These are phyloP conservation scores for Drosophila gunungcola DNA, from an alignment of 1,140 invertebrate species.

Conservation along the genomic window DNA sequence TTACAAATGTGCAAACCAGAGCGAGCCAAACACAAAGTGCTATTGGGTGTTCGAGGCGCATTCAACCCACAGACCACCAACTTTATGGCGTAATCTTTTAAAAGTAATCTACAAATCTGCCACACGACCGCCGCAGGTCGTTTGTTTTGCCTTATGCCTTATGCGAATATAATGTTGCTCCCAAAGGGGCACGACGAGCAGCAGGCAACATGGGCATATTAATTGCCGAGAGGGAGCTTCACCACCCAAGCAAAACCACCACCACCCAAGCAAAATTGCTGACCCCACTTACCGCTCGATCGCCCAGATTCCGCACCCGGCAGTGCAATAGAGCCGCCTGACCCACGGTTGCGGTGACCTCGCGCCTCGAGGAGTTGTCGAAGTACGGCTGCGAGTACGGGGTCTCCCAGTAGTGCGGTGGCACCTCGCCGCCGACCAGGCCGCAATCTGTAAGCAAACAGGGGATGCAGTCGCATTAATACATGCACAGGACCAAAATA, in stretches of 20 bases:
- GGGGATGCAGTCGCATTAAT: conserved; percentile 15
- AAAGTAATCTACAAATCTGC: conserved; percentile 82
- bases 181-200: too few relatives aligned
- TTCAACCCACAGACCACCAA: conserved; percentile 54
- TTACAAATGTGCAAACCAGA: conserved; percentile 81
- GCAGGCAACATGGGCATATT: conserved; percentile 44
- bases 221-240: conserved; percentile 48
- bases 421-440: conserved; percentile 80
- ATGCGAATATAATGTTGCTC: conserved; percentile 67
- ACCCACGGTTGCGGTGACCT: conserved; percentile 93
- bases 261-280: background rate
- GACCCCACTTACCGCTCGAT: conserved; percentile 91
- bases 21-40: conserved; percentile 27
- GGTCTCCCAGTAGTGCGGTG: conserved; percentile 84
- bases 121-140: conserved; percentile 76
- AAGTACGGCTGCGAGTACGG: conserved; percentile 94
- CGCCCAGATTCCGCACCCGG: conserved; percentile 93
- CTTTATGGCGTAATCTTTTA: conserved; percentile 82
- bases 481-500: background rate
- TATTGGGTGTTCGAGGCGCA: background rate
- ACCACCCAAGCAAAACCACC: background rate
- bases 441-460: conserved; percentile 66
- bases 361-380: conserved; percentile 93
- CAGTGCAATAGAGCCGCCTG: conserved; percentile 94
- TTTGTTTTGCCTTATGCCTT: conserved; percentile 66